Percentiles rank a stretch among this genome's conserved stretches.
These are phyloP conservation scores for Oxyura jamaicensis DNA, from an alignment of 2,113 vertebrate species.

Conservation along the genomic window DNA sequence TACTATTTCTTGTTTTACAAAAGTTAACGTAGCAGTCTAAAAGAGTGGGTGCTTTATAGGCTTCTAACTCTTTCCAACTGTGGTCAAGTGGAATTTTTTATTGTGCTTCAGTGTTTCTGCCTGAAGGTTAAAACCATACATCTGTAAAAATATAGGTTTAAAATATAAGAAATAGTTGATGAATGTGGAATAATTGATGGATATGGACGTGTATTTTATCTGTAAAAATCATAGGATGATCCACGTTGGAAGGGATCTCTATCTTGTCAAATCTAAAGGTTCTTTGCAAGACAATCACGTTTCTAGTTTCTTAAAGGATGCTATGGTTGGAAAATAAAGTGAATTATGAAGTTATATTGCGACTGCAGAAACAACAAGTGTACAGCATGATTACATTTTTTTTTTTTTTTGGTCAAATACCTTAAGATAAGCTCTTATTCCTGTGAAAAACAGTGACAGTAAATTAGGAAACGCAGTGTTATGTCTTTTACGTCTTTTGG, in stretches of 20 bases:
- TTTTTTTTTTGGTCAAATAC: neutral
- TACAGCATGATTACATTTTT: neutral
- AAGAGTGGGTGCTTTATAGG: neutral
- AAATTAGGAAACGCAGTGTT: neutral
- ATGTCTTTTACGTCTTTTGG: neutral
- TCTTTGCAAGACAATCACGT: neutral
- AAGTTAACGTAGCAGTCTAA: neutral
- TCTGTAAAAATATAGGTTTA: conserved; percentile 8
- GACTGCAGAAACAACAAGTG: neutral
- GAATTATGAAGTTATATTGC: neutral
- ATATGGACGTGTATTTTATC: conserved; percentile 32
- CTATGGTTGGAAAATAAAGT: neutral
- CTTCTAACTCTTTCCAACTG: neutral
- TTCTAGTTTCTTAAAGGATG: conserved; percentile 1
- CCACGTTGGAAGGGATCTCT: neutral
- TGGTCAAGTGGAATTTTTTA: conserved; percentile 27
- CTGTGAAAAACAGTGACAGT: neutral
- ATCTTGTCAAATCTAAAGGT: neutral
- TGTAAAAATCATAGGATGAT: neutral
- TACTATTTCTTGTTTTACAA: neutral
- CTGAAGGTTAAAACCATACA: conserved; percentile 31
- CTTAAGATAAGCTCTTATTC: neutral
- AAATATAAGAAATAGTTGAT: too few species aligned
- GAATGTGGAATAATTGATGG: conserved; percentile 31
- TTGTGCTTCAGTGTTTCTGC: neutral